Evolutionary conservation across 2,888 invertebrate species (phyloP).

Genomic region (Halictus ligatus): DNA sequence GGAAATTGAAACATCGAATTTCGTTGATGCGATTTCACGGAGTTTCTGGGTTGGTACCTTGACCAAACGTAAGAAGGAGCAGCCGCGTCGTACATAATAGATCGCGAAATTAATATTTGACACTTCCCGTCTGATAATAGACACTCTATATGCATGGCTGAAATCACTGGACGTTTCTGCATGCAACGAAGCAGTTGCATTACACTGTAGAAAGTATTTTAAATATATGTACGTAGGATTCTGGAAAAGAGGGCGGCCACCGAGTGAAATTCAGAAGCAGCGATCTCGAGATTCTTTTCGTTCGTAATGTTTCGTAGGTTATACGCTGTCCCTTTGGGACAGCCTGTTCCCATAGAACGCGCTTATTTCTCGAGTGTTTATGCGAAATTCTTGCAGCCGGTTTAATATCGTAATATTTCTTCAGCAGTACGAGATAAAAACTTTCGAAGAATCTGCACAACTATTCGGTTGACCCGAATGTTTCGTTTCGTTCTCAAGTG

Average conservation of each 20-base stretch:
- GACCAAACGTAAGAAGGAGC: neutral
- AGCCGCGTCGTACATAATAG: neutral
- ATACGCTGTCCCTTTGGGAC: neutral
- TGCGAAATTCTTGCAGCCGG: neutral
- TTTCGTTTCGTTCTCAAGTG: neutral
- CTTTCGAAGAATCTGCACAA: neutral
- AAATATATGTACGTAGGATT: neutral
- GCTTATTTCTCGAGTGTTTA: neutral
- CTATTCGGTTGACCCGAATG: neutral
- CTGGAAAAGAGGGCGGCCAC: neutral
- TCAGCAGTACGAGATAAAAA: neutral
- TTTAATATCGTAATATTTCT: slow-evolving; percentile 4
- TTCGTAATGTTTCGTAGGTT: slow-evolving; percentile 1
- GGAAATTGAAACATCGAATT: too few relatives aligned
- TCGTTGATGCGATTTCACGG: too few relatives aligned
- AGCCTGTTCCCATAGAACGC: neutral
- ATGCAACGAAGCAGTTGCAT: neutral
- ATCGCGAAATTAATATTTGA: neutral
- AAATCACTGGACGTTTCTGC: neutral
- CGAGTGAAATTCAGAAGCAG: neutral
- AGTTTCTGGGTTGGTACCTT: neutral
- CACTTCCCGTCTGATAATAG: neutral
- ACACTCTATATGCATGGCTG: neutral
- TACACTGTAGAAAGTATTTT: neutral
- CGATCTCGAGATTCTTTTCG: slow-evolving; percentile 4